phyloP scores from a whole-genome alignment of 2,888 invertebrate species.

The Drosophila sordidula region DNA sequence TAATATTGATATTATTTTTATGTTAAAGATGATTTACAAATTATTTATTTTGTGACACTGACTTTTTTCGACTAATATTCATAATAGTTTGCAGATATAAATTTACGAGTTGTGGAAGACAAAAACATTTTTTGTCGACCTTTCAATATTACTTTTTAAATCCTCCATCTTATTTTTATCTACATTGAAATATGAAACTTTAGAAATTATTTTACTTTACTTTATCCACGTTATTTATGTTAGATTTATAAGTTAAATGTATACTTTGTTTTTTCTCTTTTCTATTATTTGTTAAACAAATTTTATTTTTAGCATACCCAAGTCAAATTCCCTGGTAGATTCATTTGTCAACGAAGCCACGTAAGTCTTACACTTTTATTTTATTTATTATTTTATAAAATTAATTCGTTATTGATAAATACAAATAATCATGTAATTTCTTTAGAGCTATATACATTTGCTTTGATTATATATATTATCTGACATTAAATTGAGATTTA shows the following conservation, averaged over 20 bases:
- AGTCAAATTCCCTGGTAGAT: conserved; percentile 76
- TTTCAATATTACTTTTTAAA: no score
- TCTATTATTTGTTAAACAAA: conserved; percentile 21
- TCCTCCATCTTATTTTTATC: no score
- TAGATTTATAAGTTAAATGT: conserved; percentile 1
- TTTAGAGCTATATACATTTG: no score
- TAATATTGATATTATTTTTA: not conserved
- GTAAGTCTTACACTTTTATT: conserved; percentile 68
- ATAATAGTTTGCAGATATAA: not conserved
- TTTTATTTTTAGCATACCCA: conserved; percentile 61
- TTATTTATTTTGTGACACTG: not conserved
- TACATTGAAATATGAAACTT: no score
- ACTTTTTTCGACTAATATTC: not conserved
- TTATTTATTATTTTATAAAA: not conserved
- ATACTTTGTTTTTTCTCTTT: conserved; percentile 18
- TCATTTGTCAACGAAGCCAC: conserved; percentile 79
- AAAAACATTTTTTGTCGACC: not conserved
- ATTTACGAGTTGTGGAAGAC: not conserved
- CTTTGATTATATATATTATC: no score
- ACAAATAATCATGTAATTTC: no score
- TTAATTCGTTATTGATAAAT: no score
- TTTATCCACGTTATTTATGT: no score
- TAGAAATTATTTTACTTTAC: no score
- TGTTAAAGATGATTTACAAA: not conserved
- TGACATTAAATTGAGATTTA: no score